Base-by-base conservation (phyloP, 2,888 invertebrate genomes). In the Rhagophthalmus giganteus region DNA sequence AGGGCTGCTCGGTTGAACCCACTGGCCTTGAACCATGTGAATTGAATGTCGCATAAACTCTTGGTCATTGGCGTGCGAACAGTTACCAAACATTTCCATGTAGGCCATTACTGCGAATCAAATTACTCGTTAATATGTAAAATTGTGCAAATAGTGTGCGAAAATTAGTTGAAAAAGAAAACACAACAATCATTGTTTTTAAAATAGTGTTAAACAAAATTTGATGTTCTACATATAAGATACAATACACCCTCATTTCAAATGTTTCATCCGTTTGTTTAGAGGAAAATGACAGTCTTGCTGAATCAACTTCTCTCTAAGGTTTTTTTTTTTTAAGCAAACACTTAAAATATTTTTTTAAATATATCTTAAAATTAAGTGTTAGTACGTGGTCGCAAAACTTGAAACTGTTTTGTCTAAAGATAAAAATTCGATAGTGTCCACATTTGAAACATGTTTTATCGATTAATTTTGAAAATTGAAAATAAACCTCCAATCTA, bases 1-100 rank as follows among this genome's bases (percentile, higher is more conserved):
- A 2, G 63, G 57, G 25, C 60, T 52, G 1, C 58, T 52, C 30
- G 58, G 59, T 28, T 57, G 65, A 3, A 61, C 60, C 66, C 69
- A 70, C 24, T 72, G 71, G 1, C 66, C 64, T 45, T 75, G 74
- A 12, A 70, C 72, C 74, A 76, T 70, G 71, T 94, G 92, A 67
- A 94, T 85, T 2, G 94, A 94, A 74, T 93, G 93, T 35, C 92
- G 82, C 74, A 91, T 83, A 74, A 90, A 86, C 65, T 91, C 91
- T 46, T 84, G 81, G 45, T 83, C 84, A 60, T 84, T 85, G 54
- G 85, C 84, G 67, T 91, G 90, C 60, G 89, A 88, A 78, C 92
- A 93, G 74, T 89, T 89, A 12, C 91, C 90, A 69, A 92, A 90
- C 85, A 94, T 92, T 78, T 94, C 93, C 94, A 95, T 94, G 75